Percentiles rank a stretch among this genome's conserved stretches.
phyloP scores from a whole-genome alignment of 37 sponge, comb jelly and placozoan species.

The Chondrosia reniformis region DNA sequence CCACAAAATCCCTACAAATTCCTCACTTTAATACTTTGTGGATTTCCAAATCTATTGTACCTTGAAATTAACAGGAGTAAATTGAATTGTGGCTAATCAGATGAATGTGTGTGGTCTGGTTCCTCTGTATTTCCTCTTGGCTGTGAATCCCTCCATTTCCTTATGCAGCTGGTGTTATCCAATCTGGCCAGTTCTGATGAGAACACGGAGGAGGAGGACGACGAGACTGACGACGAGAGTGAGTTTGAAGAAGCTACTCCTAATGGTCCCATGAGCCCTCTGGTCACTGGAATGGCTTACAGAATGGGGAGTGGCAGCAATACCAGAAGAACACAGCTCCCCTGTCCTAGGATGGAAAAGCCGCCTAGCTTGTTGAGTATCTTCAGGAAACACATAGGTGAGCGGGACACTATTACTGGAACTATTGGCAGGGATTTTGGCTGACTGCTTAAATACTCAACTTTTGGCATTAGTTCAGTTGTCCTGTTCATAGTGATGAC shows the following conservation, averaged over 20 bases:
- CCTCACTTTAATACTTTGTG: too few species aligned
- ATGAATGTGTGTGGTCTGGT: too few species aligned
- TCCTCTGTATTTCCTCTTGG: too few species aligned
- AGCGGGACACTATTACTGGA: too few species aligned
- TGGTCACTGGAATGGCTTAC: background rate
- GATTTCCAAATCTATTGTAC: too few species aligned
- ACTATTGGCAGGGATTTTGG: too few species aligned
- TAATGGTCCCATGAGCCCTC: background rate
- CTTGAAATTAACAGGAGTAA: too few species aligned
- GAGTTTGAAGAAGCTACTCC: background rate
- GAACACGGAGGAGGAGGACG: constrained; percentile 16
- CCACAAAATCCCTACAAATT: background rate
- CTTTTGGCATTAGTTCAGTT: too few species aligned
- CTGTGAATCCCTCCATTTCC: background rate
- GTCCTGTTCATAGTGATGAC: too few species aligned
- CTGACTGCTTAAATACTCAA: too few species aligned
- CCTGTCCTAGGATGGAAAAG: constrained; percentile 32
- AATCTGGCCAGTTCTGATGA: constrained; percentile 20
- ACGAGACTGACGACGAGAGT: background rate
- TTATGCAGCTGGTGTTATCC: background rate
- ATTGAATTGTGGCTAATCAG: too few species aligned
- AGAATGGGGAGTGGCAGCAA: too few species aligned
- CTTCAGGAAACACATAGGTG: constrained; percentile 77
- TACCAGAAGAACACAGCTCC: constrained; percentile 28
- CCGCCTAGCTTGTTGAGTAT: constrained; percentile 71